Evolutionary conservation across 2,888 invertebrate genomes (phyloP).

Genomic region (Megaustenia siamemsis): DNA sequence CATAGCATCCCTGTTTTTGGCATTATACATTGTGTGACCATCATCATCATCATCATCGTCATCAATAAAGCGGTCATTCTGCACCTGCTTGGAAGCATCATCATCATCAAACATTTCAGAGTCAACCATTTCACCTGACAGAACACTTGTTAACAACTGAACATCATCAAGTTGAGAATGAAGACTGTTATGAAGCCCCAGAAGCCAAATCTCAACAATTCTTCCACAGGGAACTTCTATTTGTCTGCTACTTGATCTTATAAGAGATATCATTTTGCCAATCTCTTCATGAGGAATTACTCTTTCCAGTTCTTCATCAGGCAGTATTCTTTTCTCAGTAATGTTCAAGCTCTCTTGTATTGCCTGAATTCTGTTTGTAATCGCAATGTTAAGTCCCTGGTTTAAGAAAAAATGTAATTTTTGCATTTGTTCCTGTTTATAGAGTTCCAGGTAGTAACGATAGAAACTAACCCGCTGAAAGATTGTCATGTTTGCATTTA

Average conservation of each 20-base stretch:
- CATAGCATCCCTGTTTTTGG: not conserved
- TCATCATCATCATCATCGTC: slow-evolving; percentile 48
- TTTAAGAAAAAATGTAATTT: not conserved
- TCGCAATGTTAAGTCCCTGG: not conserved
- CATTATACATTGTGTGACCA: slow-evolving; percentile 7
- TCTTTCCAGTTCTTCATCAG: slow-evolving; percentile 15
- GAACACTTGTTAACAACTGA: slow-evolving; percentile 1
- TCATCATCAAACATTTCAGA: slow-evolving; percentile 31
- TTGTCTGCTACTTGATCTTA: not conserved
- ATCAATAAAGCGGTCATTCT: slow-evolving; percentile 47
- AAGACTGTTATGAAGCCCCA: slow-evolving; percentile 20
- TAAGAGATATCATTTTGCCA: not conserved
- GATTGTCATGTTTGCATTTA: not conserved
- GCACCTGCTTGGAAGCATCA: slow-evolving; percentile 35
- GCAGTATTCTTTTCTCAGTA: not conserved
- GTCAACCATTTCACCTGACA: not conserved
- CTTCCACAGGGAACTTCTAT: not conserved
- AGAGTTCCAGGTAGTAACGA: not conserved
- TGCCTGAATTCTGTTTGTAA: not conserved
- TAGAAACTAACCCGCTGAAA: not conserved
- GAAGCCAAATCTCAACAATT: slow-evolving; percentile 36
- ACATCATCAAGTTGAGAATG: slow-evolving; percentile 39
- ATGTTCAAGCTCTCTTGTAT: not conserved
- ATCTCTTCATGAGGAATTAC: not conserved
- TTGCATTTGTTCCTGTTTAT: not conserved